Percentiles rank a stretch among this genome's conserved stretches.
Conservation (phyloP, 2,797 vertebrate species). For the Tarsius wallacei region DNA sequence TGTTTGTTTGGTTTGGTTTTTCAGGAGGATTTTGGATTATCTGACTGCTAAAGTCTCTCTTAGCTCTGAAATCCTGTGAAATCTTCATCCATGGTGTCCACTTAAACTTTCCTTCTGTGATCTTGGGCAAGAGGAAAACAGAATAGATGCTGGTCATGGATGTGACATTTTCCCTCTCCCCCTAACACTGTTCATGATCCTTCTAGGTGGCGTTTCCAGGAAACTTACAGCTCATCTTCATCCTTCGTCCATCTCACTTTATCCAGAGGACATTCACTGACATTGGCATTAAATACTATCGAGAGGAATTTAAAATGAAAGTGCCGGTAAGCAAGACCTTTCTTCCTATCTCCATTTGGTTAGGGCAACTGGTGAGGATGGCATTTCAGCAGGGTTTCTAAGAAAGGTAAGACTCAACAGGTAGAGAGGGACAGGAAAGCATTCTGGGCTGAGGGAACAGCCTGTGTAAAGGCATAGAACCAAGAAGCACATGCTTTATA, state of each 20-base stretch:
- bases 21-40: background rate
- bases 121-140: slow-evolving; percentile 15
- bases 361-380: background rate
- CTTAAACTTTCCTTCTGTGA: background rate
- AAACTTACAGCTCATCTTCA: slow-evolving; percentile 96
- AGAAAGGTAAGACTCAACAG: background rate
- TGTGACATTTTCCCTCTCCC: background rate
- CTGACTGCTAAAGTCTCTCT: background rate
- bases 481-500: background rate
- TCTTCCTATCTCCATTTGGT: slow-evolving; percentile 61
- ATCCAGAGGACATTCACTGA: slow-evolving; percentile 96
- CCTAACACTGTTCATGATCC: slow-evolving; percentile 47
- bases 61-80: slow-evolving; percentile 27
- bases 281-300: slow-evolving; percentile 96
- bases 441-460: background rate
- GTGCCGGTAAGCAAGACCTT: slow-evolving; percentile 95
- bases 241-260: slow-evolving; percentile 95
- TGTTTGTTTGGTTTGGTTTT: slow-evolving; percentile 48
- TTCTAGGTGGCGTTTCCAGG: slow-evolving; percentile 96
- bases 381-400: background rate
- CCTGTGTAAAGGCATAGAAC: background rate
- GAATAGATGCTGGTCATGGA: background rate
- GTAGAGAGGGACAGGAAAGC: background rate
- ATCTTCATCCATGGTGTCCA: background rate
- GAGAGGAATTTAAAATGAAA: slow-evolving; percentile 99